phyloP scores from a whole-genome alignment of 2,888 invertebrate genomes.

The Rotaria macrura region DNA sequence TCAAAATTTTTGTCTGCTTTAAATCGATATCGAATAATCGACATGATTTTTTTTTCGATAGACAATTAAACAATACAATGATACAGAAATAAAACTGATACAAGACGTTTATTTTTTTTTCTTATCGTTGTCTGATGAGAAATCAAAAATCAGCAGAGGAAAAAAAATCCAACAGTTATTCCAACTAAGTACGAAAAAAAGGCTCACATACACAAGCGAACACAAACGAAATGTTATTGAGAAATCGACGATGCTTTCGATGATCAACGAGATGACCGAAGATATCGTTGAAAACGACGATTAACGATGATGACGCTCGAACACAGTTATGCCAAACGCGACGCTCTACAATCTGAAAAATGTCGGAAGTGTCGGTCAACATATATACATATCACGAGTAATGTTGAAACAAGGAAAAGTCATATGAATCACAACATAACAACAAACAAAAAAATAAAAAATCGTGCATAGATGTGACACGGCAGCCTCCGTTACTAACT shows the following conservation, averaged over 20 bases:
- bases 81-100: constrained; percentile 11
- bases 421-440: too few species aligned
- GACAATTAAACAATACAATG: not conserved
- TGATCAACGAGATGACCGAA: not conserved
- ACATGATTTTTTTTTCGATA: constrained; percentile 41
- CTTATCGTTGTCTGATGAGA: not conserved
- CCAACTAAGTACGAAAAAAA: too few species aligned
- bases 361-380: not conserved
- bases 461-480: not conserved
- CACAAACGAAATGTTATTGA: not conserved
- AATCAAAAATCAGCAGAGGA: not conserved
- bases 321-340: not conserved
- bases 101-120: constrained; percentile 6
- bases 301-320: not conserved
- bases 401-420: not conserved
- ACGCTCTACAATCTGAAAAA: not conserved
- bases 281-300: not conserved
- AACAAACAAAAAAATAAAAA: too few species aligned
- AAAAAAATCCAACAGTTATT: not conserved
- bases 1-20: constrained; percentile 90
- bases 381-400: not conserved
- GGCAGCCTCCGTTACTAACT: not conserved
- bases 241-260: not conserved
- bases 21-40: constrained; percentile 95
- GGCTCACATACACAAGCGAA: not conserved